Conservation (phyloP, 2,797 vertebrate genomes). For the Arctocebus calabarensis region DNA sequence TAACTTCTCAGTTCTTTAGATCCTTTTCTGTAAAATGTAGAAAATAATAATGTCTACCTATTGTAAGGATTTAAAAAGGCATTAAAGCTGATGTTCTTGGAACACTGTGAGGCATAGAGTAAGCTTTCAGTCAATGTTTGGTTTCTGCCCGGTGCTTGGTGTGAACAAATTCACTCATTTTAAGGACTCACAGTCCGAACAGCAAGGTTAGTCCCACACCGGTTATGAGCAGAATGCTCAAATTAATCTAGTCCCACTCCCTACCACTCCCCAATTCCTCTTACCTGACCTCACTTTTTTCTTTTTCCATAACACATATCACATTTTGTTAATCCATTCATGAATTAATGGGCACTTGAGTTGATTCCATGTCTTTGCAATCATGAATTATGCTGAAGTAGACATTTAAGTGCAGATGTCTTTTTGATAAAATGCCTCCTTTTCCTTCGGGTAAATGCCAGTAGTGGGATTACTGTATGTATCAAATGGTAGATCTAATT, state of each 20-base stretch:
- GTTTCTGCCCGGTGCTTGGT: background rate
- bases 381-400: too few relatives aligned
- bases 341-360: too few relatives aligned
- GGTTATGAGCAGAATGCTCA: background rate
- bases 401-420: too few relatives aligned
- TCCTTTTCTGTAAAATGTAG: background rate
- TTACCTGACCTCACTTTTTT: background rate
- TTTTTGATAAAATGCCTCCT: too few relatives aligned
- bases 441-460: too few relatives aligned
- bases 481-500: too few relatives aligned
- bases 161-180: background rate
- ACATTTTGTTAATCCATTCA: too few relatives aligned
- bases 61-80: background rate
- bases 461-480: too few relatives aligned
- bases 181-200: background rate
- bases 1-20: slow-evolving; percentile 1
- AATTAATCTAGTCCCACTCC: background rate
- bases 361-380: too few relatives aligned
- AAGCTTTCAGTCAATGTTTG: background rate
- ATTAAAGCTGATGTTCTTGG: background rate
- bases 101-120: background rate
- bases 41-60: slow-evolving; percentile 40
- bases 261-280: background rate
- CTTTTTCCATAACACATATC: background rate
- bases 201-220: background rate